phyloP scores from a whole-genome alignment of 2,113 vertebrate genomes.

The Pseudopipra pipra region DNA sequence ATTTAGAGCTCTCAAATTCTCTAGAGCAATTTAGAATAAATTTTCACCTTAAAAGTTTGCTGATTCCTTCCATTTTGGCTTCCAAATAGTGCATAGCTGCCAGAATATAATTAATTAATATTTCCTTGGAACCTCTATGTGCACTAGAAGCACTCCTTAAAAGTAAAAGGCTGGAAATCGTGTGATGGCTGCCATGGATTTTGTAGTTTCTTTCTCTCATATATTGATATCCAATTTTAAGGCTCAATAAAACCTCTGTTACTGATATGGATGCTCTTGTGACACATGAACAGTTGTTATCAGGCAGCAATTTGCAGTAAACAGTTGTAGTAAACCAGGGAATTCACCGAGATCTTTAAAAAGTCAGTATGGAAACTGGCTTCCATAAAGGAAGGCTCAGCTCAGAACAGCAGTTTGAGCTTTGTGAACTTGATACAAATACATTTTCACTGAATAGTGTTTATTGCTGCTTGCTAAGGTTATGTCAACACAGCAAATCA shows the following conservation, averaged over 20 bases:
- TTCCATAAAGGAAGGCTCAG: not conserved
- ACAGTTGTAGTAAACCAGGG: not conserved
- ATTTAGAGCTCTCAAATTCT: slow-evolving; percentile 53
- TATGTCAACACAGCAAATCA: not conserved
- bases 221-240: not conserved
- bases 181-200: not conserved
- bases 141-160: not conserved
- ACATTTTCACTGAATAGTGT: not conserved
- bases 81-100: slow-evolving; percentile 31
- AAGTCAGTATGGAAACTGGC: not conserved
- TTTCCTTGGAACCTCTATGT: slow-evolving; percentile 20
- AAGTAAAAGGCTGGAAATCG: not conserved
- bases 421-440: not conserved
- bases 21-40: slow-evolving; percentile 25
- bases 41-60: slow-evolving; percentile 19
- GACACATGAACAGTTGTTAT: not conserved
- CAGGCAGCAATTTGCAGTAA: not conserved
- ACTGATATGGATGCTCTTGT: not conserved
- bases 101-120: slow-evolving; percentile 59
- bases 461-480: not conserved
- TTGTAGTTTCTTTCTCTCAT: not conserved
- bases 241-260: not conserved
- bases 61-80: slow-evolving; percentile 22
- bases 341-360: not conserved
- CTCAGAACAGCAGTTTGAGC: not conserved